Percentiles rank a stretch among this genome's conserved stretches.
Conservation (phyloP, 2,888 invertebrate species). For the Idaea dimidiata region DNA sequence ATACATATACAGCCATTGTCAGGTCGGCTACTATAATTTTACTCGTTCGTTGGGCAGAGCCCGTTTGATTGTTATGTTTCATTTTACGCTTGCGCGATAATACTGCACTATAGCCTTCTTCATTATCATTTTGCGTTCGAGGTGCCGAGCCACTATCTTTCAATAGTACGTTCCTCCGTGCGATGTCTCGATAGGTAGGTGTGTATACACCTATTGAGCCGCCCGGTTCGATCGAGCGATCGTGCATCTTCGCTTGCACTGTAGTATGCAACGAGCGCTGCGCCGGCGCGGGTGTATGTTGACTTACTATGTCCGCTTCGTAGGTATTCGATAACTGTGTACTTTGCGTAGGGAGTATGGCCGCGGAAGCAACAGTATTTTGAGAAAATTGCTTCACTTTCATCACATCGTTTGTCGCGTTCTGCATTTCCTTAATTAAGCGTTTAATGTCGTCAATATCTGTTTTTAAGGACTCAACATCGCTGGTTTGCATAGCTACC, state of each 20-base stretch:
- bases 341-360: background rate
- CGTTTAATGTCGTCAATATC: constrained; percentile 1
- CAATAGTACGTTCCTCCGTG: background rate
- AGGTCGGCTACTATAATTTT: background rate
- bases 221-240: background rate
- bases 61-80: background rate
- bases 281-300: background rate
- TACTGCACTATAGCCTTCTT: background rate
- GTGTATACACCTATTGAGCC: background rate
- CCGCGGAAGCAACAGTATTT: background rate
- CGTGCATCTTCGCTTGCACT: background rate
- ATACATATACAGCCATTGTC: background rate
- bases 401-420: background rate
- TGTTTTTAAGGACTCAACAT: background rate
- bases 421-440: background rate
- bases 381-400: background rate
- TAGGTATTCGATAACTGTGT: background rate
- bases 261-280: background rate
- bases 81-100: background rate
- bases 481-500: background rate
- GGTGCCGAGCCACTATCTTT: background rate
- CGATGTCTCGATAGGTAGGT: background rate
- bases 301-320: background rate
- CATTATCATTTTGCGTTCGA: background rate
- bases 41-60: background rate